A percentile compares a stretch with the other conserved stretches of the same genome.
These are phyloP conservation scores for Chelon auratus DNA, from an alignment of 2,797 vertebrate species.

Conservation along the genomic window DNA sequence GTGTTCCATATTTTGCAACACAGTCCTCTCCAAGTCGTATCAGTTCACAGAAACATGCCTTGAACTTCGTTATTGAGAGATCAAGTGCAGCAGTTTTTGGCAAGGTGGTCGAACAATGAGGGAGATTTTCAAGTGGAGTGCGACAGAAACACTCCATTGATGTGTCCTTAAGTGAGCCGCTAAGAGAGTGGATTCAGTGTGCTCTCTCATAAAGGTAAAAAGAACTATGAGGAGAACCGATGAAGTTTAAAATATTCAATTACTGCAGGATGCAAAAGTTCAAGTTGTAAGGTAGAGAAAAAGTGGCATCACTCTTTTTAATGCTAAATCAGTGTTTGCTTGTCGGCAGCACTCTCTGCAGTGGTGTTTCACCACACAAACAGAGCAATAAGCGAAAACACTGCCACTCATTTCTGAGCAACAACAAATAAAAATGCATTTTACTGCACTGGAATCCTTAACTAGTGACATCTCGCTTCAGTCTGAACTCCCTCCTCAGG, in stretches of 20 bases:
- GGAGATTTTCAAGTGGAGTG: constrained; percentile 1
- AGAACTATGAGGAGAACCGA: constrained; percentile 3
- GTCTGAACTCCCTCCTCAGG: not conserved
- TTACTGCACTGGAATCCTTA: not conserved
- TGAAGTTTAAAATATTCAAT: constrained; percentile 18
- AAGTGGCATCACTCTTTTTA: not conserved
- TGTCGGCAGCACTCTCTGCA: not conserved
- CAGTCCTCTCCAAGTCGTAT: not conserved
- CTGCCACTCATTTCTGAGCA: not conserved
- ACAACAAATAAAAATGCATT: not conserved
- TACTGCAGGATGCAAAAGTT: constrained; percentile 15
- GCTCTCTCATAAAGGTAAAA: not conserved
- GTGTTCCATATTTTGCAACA: constrained; percentile 23
- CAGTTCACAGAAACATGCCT: constrained; percentile 6
- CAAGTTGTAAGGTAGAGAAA: no score
- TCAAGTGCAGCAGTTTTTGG: constrained; percentile 11
- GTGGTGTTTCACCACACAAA: not conserved
- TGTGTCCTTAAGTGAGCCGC: constrained; percentile 5
- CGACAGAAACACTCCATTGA: not conserved
- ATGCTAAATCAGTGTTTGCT: not conserved
- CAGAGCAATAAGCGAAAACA: not conserved
- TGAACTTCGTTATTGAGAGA: constrained; percentile 19
- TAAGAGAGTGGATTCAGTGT: not conserved
- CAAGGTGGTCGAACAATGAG: constrained; percentile 34
- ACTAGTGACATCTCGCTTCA: not conserved